phyloP scores from a whole-genome alignment of 2,888 invertebrate genomes.

The Aleiodes testaceus region DNA sequence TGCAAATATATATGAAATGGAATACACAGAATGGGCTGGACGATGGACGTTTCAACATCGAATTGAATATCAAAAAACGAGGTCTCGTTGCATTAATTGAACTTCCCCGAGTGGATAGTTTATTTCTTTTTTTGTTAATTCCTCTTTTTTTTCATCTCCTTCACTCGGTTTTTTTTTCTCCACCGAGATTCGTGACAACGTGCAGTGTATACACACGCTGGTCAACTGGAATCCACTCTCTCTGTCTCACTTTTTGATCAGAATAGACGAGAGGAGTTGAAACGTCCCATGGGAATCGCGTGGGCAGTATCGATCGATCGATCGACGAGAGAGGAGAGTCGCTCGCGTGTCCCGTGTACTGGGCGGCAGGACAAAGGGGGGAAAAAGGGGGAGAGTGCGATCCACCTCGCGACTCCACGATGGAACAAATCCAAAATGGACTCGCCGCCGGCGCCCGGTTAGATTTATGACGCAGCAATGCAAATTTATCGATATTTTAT shows the following conservation, averaged over 20 bases:
- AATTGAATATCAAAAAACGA: slow-evolving; percentile 42
- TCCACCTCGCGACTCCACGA: slow-evolving; percentile 34
- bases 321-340: slow-evolving; percentile 31
- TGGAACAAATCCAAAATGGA: slow-evolving; percentile 58
- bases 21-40: slow-evolving; percentile 40
- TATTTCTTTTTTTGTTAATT: background rate
- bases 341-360: slow-evolving; percentile 30
- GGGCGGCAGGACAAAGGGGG: background rate
- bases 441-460: slow-evolving; percentile 46
- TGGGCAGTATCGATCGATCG: slow-evolving; percentile 46
- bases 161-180: slow-evolving; percentile 24
- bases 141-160: slow-evolving; percentile 1
- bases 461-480: slow-evolving; percentile 61
- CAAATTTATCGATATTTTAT: slow-evolving; percentile 66
- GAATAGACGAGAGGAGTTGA: slow-evolving; percentile 34
- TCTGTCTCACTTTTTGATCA: slow-evolving; percentile 15
- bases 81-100: slow-evolving; percentile 42
- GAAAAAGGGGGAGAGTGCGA: background rate
- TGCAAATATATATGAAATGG: slow-evolving; percentile 47
- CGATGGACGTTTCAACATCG: slow-evolving; percentile 39
- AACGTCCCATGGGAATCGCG: slow-evolving; percentile 46
- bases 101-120: slow-evolving; percentile 27
- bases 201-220: slow-evolving; percentile 15
- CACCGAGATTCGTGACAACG: slow-evolving; percentile 43
- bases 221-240: slow-evolving; percentile 1